Percentiles rank a stretch among this genome's conserved stretches.
Evolutionary conservation across 2,797 vertebrate genomes (phyloP).

Genomic region (Eleutherodactylus coqui): DNA sequence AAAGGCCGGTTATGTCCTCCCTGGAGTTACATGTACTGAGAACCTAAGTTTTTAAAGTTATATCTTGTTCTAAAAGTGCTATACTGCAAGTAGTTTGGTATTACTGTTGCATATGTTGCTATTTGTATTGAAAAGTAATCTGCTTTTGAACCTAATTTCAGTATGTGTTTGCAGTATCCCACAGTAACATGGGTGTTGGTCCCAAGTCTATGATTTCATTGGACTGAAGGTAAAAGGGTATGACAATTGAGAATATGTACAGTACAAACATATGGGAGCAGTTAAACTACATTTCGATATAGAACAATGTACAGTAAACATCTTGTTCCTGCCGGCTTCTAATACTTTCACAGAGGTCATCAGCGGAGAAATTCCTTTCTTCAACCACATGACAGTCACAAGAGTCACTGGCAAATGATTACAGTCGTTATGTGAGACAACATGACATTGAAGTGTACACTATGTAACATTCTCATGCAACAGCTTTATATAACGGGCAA

Average conservation of each 20-base stretch:
- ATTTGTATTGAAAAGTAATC: too few species aligned
- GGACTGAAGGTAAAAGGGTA: not conserved
- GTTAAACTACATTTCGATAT: not conserved
- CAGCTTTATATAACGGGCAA: not conserved
- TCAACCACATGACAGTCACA: constrained; percentile 47
- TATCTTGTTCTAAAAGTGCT: too few species aligned
- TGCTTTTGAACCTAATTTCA: too few species aligned
- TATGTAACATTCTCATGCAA: constrained; percentile 26
- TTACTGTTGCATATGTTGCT: too few species aligned
- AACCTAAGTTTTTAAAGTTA: too few species aligned
- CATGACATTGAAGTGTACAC: constrained; percentile 52
- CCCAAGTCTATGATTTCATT: not conserved
- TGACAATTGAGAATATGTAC: not conserved
- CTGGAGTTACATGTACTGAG: too few species aligned
- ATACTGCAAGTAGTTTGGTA: too few species aligned
- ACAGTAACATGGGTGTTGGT: not conserved
- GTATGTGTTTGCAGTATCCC: not conserved
- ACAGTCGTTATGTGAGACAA: not conserved
- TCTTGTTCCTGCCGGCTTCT: not conserved
- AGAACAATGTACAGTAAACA: not conserved
- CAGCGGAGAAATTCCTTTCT: constrained; percentile 56
- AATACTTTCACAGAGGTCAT: constrained; percentile 38
- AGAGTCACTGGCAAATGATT: constrained; percentile 40
- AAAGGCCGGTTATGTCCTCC: too few species aligned
- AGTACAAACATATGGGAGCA: not conserved